Percentiles rank a stretch among this genome's conserved stretches.
Evolutionary conservation across 1,140 invertebrate species (phyloP).

Genomic region (Myzus persicae): DNA sequence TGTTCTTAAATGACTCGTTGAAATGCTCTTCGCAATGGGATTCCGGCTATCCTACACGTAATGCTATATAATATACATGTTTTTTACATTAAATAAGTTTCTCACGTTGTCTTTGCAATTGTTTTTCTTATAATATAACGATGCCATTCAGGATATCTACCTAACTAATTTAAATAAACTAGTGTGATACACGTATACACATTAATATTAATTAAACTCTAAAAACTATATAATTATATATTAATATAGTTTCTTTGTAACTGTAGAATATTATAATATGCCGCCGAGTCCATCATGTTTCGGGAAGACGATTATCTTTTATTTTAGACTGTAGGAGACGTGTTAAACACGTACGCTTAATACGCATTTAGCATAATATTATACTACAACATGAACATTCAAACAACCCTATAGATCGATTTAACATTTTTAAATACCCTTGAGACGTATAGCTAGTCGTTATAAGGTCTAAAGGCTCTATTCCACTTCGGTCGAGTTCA

Average conservation of each 20-base stretch:
- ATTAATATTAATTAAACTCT: not conserved
- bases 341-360: too few relatives aligned
- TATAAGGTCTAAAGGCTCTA: too few relatives aligned
- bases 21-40: not conserved
- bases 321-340: too few relatives aligned
- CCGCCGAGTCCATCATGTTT: not conserved
- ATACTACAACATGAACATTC: too few relatives aligned
- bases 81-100: slow-evolving; percentile 6
- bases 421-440: too few relatives aligned
- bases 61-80: not conserved
- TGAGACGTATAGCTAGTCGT: too few relatives aligned
- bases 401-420: too few relatives aligned
- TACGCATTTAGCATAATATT: too few relatives aligned
- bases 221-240: not conserved
- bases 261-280: too few relatives aligned
- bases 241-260: not conserved
- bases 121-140: not conserved
- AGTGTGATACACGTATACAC: not conserved
- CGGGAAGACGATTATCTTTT: too few relatives aligned
- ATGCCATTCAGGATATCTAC: not conserved
- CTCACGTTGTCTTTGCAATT: not conserved
- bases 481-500: too few relatives aligned
- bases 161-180: not conserved
- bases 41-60: not conserved
- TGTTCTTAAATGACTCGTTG: not conserved